Evolutionary conservation across 53 echinoderm and acorn worm genomes (phyloP).

Genomic region (Stichopus horrens): DNA sequence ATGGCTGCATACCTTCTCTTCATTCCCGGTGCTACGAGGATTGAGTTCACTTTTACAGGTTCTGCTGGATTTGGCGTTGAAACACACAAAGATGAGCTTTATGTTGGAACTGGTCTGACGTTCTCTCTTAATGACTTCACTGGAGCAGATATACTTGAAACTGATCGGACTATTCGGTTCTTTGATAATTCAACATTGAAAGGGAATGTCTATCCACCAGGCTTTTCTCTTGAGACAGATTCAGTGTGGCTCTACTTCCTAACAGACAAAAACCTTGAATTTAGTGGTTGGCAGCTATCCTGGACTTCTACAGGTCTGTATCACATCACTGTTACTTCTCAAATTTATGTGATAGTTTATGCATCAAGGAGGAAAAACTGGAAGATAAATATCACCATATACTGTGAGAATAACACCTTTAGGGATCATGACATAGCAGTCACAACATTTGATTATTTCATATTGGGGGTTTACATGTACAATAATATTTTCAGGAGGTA

Average conservation of each 20-base stretch:
- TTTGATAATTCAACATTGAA: constrained; percentile 40
- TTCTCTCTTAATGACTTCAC: not conserved
- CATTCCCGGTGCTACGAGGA: constrained; percentile 70
- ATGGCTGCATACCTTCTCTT: constrained; percentile 70
- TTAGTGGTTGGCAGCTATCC: constrained; percentile 57
- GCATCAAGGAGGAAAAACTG: no score
- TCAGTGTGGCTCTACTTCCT: constrained; percentile 76
- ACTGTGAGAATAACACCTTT: no score
- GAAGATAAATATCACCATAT: no score
- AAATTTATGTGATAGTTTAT: not conserved
- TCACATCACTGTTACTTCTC: not conserved
- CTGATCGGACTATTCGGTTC: not conserved
- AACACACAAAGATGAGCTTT: constrained; percentile 81
- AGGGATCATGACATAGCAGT: no score
- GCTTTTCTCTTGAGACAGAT: constrained; percentile 56
- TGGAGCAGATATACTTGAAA: not conserved
- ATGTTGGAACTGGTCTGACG: constrained; percentile 54
- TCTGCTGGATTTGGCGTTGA: constrained; percentile 60
- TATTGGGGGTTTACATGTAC: no score
- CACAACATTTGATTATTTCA: no score
- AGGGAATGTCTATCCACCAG: constrained; percentile 17
- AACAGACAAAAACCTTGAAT: constrained; percentile 79
- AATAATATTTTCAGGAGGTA: no score
- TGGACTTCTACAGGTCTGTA: constrained; percentile 54
- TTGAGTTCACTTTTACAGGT: constrained; percentile 65